Conservation (phyloP, 2,888 invertebrate species). For the Thecocarcelia acutangulata region DNA sequence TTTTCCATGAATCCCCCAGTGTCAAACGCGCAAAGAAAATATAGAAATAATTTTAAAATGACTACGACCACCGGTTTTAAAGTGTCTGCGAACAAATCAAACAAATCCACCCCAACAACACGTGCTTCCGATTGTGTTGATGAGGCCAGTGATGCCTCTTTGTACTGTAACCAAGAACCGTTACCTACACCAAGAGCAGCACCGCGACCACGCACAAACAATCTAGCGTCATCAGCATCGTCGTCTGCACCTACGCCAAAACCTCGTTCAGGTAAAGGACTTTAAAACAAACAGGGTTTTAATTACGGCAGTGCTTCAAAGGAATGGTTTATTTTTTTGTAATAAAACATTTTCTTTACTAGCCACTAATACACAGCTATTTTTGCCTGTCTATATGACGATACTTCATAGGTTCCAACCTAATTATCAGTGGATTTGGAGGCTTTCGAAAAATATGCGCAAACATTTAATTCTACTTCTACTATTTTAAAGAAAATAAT, state of each 20-base stretch:
- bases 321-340: not conserved
- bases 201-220: slow-evolving; percentile 74
- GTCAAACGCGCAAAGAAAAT: slow-evolving; percentile 71
- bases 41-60: slow-evolving; percentile 69
- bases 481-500: too few species aligned
- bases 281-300: not conserved
- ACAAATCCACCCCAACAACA: slow-evolving; percentile 68
- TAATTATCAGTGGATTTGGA: too few species aligned
- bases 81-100: slow-evolving; percentile 56
- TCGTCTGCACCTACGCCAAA: slow-evolving; percentile 79
- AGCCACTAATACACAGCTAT: too few species aligned
- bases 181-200: slow-evolving; percentile 79
- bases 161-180: slow-evolving; percentile 77
- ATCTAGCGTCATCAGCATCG: slow-evolving; percentile 22
- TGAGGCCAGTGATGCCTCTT: slow-evolving; percentile 79
- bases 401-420: too few species aligned
- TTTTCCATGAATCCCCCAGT: slow-evolving; percentile 75
- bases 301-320: slow-evolving; percentile 29
- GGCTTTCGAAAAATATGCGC: too few species aligned
- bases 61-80: slow-evolving; percentile 73
- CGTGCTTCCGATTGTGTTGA: slow-evolving; percentile 77
- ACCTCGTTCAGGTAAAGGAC: slow-evolving; percentile 79
- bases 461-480: too few species aligned
- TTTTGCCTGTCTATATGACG: too few species aligned
- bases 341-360: too few species aligned